These are phyloP conservation scores for Thysanoteuthis rhombus DNA, from an alignment of 2,888 invertebrate genomes.

Conservation along the genomic window DNA sequence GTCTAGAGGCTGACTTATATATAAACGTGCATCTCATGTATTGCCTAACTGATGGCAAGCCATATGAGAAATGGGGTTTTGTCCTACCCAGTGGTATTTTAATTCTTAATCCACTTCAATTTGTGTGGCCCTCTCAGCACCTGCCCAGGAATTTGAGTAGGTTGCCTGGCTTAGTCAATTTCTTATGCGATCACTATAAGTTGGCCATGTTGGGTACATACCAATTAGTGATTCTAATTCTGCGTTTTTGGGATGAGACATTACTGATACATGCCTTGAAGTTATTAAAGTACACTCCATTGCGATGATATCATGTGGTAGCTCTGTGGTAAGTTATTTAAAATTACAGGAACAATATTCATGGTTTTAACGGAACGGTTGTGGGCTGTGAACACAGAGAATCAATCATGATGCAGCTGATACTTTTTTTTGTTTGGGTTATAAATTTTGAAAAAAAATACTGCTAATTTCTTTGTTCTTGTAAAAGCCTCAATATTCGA, in stretches of 20 bases:
- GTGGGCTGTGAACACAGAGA: too few relatives aligned
- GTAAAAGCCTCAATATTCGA: too few relatives aligned
- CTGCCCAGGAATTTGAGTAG: neutral
- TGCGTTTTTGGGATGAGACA: neutral
- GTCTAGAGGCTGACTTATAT: neutral
- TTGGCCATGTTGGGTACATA: neutral
- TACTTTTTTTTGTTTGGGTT: too few relatives aligned
- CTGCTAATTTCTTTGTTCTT: too few relatives aligned
- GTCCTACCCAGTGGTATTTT: neutral
- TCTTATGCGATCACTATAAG: neutral
- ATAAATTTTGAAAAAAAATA: too few relatives aligned
- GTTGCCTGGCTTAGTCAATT: neutral
- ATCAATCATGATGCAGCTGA: too few relatives aligned
- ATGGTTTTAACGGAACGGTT: too few relatives aligned
- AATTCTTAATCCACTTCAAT: neutral
- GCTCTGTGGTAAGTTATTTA: neutral
- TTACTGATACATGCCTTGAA: neutral
- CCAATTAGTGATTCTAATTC: neutral
- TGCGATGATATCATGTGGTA: neutral
- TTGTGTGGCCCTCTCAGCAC: neutral
- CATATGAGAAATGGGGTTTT: neutral
- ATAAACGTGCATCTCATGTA: neutral
- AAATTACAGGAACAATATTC: too few relatives aligned
- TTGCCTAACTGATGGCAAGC: neutral
- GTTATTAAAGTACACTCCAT: neutral